Evolutionary conservation across 2,113 vertebrate species (phyloP), one percentile per base, ranked within the genome.

Genomic region (Dipodomys merriami): DNA sequence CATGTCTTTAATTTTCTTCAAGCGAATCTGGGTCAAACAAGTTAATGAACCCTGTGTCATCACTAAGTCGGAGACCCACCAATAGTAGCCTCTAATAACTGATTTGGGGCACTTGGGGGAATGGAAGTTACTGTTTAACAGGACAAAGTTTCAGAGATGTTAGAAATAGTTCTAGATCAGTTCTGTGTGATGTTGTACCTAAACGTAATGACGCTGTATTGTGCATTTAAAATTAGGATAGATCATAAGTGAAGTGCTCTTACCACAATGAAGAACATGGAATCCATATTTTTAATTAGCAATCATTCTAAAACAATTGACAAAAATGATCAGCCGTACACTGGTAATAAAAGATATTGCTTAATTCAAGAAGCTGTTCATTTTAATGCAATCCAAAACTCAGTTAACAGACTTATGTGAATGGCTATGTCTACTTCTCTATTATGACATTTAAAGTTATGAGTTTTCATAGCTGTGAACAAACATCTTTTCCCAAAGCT

Each of bases 381-480:
- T 88, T 73, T 88, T 73, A 85, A 53, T 30, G 30, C 60, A 46
- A 64, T 44, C n/a, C 13, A 78, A 78, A 89, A 10, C 29, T 76
- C 53, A 67, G 46, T 33, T 77, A 65, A 6, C 25, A 79, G 23
- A 64, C 13, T 88, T 29, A 35, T 71, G 1, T 60, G 76, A 83
- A 30, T 74, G 25, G 13, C 33, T 22, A 25, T 5, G 11, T 35
- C 30, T 46, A 25, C 27, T 12, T 18, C 13, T 85, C 7, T 62
- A 10, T 46, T 39, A 15, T 77, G 35, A 82, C 64, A 78, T 92
- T 82, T 67, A 67, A 85, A 85, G 67, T 29, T 46, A 68, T 46
- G 69, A 84, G 49, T 90, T 84, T 88, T 91, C 78, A 86, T 10
- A 68, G 57, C 44, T 86, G 16, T 77, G 53, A 86, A 33, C 25